Percentiles rank a stretch among this genome's conserved stretches.
Evolutionary conservation across 23 tunicate species (phyloP).

Genomic region (Ciona savignyi): DNA sequence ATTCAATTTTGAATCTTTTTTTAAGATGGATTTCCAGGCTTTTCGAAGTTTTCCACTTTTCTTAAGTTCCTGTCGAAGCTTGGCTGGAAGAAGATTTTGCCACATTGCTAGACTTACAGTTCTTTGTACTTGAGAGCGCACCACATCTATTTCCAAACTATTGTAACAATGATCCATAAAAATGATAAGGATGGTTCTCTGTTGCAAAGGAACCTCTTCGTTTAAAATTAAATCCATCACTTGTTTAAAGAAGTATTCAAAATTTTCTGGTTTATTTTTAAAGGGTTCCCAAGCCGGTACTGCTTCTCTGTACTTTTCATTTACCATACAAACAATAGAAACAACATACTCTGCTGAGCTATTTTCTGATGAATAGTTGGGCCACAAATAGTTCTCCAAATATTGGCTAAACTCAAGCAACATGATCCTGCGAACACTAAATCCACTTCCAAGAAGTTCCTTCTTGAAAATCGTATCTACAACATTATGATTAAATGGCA

Average conservation of each 20-base stretch:
- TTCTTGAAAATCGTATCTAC: slow-evolving; percentile 51
- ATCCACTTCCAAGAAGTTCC: slow-evolving; percentile 44
- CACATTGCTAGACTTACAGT: slow-evolving; percentile 78
- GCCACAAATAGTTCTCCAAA: slow-evolving; percentile 97
- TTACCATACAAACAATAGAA: slow-evolving; percentile 92
- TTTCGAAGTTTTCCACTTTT: slow-evolving; percentile 64
- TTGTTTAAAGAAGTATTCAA: slow-evolving; percentile 49
- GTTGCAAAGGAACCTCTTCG: slow-evolving; percentile 30
- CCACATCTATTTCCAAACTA: slow-evolving; percentile 92
- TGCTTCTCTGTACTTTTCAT: slow-evolving; percentile 77
- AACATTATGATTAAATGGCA: slow-evolving; percentile 41
- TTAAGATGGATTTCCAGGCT: slow-evolving; percentile 58
- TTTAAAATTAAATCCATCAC: slow-evolving; percentile 72
- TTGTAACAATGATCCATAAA: slow-evolving; percentile 95
- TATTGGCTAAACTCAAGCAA: slow-evolving; percentile 89
- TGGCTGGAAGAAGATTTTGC: slow-evolving; percentile 59
- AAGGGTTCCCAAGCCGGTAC: slow-evolving; percentile 95
- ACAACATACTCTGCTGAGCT: slow-evolving; percentile 51
- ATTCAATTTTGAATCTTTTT: slow-evolving; percentile 78
- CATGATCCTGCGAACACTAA: slow-evolving; percentile 59
- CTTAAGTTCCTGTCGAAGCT: slow-evolving; percentile 61
- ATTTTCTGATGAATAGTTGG: slow-evolving; percentile 55
- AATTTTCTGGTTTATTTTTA: slow-evolving; percentile 59
- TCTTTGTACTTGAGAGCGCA: slow-evolving; percentile 54
- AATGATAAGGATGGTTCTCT: slow-evolving; percentile 68